Evolutionary conservation across 2,888 invertebrate genomes (phyloP), one percentile per base, ranked within the genome.

Genomic region (Papilio protenor): DNA sequence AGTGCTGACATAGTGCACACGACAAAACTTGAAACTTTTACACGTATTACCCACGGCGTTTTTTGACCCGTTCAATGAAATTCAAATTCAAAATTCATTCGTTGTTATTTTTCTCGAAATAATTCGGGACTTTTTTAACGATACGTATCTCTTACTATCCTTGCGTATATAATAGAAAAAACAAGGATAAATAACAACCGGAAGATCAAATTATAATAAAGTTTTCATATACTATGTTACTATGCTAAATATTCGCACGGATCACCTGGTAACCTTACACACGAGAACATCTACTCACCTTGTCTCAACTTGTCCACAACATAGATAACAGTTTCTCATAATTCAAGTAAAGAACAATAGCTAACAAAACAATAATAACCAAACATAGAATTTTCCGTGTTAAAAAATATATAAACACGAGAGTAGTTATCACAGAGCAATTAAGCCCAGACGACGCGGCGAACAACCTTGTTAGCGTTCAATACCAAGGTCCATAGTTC

Each of bases 401-500:
- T 57, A 66, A 66, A 74, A 74, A 77, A 70, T 73, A 45, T n/a
- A 66, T 66, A 76, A 77, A 64, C 73, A 33, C 59, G 49, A 59
- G 16, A 69, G 57, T 75, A 75, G 45, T 66, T 72, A 47, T 64
- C 40, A 27, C 40, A 61, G 71, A 77, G 81, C 81, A 81, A 81
- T 78, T 76, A 81, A 77, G 79, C 70, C 79, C 82, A 81, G 79
- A 80, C 77, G 81, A 82, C 82, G 80, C 83, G 81, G 84, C 83
- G 84, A 85, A 83, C 82, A 87, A 82, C 91, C 92, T 91, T 83
- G 90, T 79, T 85, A 87, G 87, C 87, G 91, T 88, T 92, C 93
- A 93, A 86, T 90, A 92, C 83, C 94, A 93, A 94, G 94, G 94
- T 84, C 87, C 81, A 83, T 78, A 88, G 94, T 93, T 94, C 94